Base-by-base conservation (phyloP, 37 sponge, comb jelly and placozoan species). In the Eunapius fragilis region DNA sequence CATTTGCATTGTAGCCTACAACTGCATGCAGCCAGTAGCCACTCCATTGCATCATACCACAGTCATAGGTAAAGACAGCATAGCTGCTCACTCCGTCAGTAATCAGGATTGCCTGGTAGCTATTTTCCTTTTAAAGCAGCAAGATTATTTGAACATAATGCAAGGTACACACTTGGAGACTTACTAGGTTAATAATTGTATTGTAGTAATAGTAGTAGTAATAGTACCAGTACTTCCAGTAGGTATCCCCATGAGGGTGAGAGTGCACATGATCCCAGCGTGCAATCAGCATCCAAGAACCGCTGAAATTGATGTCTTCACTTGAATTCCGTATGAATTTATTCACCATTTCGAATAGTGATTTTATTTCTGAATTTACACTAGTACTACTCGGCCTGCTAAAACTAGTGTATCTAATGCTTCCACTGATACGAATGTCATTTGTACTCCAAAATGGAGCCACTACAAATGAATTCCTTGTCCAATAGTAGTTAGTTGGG, bases 31-130 rank as follows among this genome's bases (percentile, higher is more conserved):
- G 19, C 80, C 80, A 80, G 11, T 26, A 49, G 17, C 80, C 83
- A 70, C 86, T 79, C 94, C 94, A 94, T 25, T 72, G 22, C 80
- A 94, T 71, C 41, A 36, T 34, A 38, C 78, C 85, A 87, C 91
- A 90, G 36, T 81, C 81, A 81, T 91, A 94, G 28, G 86, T 88
- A 77, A 91, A 93, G 26, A 94, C 77, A 58, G 91, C 71, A 74
- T 87, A 94, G 2, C 88, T 81, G 12, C 71, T 35, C 13, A 68
- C 36, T 3, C 85, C 87, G 76, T 94, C 85, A 28, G 94, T 94
- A 26, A 87, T 86, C 31, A 94, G 38, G 6, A 91, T 74, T 13
- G 82, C 91, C 70, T 94, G 41, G 41, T 41, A 41, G 41, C 41
- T 41, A 41, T 41, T 41, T 41, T 41, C 41, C 41, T 41, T 41